Percentiles rank a stretch among this genome's conserved stretches.
phyloP scores from a whole-genome alignment of 2,888 invertebrate species.

The Polietes domitor region DNA sequence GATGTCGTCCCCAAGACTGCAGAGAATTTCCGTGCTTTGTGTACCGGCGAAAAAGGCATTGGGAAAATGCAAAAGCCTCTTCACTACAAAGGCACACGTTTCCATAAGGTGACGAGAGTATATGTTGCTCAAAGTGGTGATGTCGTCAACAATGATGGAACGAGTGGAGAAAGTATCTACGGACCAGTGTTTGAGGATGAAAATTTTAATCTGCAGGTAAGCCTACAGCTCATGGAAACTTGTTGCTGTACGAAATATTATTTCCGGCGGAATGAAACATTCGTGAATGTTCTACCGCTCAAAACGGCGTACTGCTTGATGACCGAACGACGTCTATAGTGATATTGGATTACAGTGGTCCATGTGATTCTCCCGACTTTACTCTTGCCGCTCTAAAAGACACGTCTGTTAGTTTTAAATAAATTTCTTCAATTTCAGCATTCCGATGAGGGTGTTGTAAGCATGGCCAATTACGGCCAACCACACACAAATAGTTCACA shows the following conservation, averaged over 20 bases:
- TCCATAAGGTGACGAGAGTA: constrained; percentile 92
- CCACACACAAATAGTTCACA: constrained; percentile 95
- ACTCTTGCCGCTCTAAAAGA: too few relatives aligned
- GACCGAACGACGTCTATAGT: too few relatives aligned
- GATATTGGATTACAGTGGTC: too few relatives aligned
- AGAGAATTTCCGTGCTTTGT: constrained; percentile 95
- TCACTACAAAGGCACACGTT: constrained; percentile 90
- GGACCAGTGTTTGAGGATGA: constrained; percentile 95
- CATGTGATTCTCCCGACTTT: too few relatives aligned
- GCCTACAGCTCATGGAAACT: too few relatives aligned
- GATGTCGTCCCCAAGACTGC: constrained; percentile 92
- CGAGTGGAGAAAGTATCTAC: constrained; percentile 96
- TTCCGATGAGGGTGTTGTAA: constrained; percentile 84
- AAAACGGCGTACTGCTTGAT: too few relatives aligned
- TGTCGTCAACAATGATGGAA: constrained; percentile 90
- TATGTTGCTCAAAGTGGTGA: constrained; percentile 96
- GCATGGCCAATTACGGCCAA: constrained; percentile 90
- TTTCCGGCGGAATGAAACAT: too few relatives aligned
- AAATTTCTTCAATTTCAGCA: constrained; percentile 81
- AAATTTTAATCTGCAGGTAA: constrained; percentile 86
- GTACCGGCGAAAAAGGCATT: constrained; percentile 93
- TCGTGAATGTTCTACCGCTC: too few relatives aligned
- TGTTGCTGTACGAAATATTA: too few relatives aligned
- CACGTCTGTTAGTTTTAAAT: too few relatives aligned
- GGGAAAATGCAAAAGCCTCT: constrained; percentile 87